These are phyloP conservation scores for Ostrea edulis DNA, from an alignment of 1,140 invertebrate species.

Conservation along the genomic window DNA sequence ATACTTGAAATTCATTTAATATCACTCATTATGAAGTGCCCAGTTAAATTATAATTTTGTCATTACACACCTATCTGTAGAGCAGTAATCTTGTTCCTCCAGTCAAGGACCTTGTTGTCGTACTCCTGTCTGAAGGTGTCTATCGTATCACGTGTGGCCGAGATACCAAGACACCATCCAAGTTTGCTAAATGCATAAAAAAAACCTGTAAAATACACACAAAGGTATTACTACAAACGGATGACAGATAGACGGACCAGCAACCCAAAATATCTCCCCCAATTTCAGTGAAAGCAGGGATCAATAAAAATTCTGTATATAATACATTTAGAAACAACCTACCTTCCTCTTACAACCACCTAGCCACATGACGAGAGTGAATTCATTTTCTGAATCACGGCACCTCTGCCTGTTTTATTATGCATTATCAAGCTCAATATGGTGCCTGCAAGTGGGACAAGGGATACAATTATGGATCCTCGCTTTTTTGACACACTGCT, in stretches of 20 bases:
- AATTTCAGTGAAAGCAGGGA: too few relatives aligned
- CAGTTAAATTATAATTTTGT: too few relatives aligned
- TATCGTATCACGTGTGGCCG: too few relatives aligned
- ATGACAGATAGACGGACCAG: too few relatives aligned
- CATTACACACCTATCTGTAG: too few relatives aligned
- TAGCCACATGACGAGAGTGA: constrained; percentile 18
- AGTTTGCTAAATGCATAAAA: constrained; percentile 23
- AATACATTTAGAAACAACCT: not conserved
- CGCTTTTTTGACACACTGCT: constrained; percentile 7
- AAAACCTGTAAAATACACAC: not conserved
- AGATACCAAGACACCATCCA: not conserved
- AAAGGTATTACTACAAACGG: not conserved
- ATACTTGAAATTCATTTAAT: too few relatives aligned
- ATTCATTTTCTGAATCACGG: constrained; percentile 33
- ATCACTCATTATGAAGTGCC: too few relatives aligned
- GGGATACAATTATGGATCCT: not conserved
- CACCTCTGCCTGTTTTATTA: not conserved
- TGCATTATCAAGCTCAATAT: constrained; percentile 18
- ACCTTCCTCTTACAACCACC: constrained; percentile 27
- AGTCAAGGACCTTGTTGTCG: too few relatives aligned
- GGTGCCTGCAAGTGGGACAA: constrained; percentile 21
- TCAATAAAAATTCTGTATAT: too few relatives aligned
- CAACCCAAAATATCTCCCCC: too few relatives aligned
- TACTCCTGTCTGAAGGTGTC: too few relatives aligned
- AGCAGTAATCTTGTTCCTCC: too few relatives aligned